phyloP scores from a whole-genome alignment of 2,888 invertebrate genomes.

The Mycalesis mineus region DNA sequence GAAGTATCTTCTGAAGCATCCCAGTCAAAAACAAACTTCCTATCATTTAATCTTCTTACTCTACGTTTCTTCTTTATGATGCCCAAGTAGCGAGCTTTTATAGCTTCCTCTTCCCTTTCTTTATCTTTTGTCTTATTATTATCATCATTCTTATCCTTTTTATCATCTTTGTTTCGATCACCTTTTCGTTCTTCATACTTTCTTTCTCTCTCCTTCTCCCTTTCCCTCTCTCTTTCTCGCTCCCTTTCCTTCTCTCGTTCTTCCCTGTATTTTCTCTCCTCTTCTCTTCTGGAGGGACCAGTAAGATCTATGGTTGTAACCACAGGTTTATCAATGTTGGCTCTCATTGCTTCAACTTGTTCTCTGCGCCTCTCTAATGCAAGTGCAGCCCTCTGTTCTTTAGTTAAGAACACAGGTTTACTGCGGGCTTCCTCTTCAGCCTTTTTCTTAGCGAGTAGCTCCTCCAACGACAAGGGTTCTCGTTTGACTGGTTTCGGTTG shows the following conservation, averaged over 20 bases:
- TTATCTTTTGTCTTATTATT: slow-evolving; percentile 84
- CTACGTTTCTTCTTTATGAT: slow-evolving; percentile 94
- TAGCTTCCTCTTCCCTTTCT: slow-evolving; percentile 95
- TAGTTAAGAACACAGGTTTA: slow-evolving; percentile 97
- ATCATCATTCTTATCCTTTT: slow-evolving; percentile 75
- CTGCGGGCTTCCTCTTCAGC: slow-evolving; percentile 96
- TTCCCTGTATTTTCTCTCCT: slow-evolving; percentile 60
- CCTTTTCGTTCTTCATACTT: slow-evolving; percentile 74
- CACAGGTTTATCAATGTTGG: slow-evolving; percentile 75
- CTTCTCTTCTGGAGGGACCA: slow-evolving; percentile 72
- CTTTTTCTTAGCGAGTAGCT: slow-evolving; percentile 96
- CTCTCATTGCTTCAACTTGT: slow-evolving; percentile 89
- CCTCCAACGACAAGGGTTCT: slow-evolving; percentile 97
- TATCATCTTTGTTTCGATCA: slow-evolving; percentile 66
- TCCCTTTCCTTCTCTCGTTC: slow-evolving; percentile 54
- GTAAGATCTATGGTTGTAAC: slow-evolving; percentile 69
- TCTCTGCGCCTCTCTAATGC: slow-evolving; percentile 93
- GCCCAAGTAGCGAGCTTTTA: slow-evolving; percentile 96
- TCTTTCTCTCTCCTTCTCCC: slow-evolving; percentile 75
- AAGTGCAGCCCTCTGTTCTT: slow-evolving; percentile 94
- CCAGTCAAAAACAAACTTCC: slow-evolving; percentile 99
- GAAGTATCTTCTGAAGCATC: slow-evolving; percentile 99
- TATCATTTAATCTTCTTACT: slow-evolving; percentile 95
- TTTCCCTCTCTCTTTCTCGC: slow-evolving; percentile 63
- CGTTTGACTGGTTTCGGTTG: slow-evolving; percentile 60